These are phyloP conservation scores for Cathartes aura DNA, from an alignment of 2,113 vertebrate genomes.

Conservation along the genomic window DNA sequence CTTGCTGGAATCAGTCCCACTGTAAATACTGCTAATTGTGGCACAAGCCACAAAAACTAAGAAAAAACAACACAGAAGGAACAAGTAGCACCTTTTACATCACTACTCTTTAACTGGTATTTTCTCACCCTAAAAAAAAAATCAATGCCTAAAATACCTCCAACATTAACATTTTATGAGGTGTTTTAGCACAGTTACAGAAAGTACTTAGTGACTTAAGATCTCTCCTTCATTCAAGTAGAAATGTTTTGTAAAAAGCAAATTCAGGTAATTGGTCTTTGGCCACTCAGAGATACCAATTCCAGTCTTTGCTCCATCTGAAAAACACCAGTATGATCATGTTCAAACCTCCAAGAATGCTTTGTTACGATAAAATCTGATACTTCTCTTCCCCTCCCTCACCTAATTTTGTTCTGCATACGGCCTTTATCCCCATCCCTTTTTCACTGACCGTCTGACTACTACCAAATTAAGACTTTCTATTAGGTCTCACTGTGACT, in stretches of 20 bases:
- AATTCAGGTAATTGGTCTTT: neutral
- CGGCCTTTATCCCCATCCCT: neutral
- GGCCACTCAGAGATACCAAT: neutral
- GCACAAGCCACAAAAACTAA: neutral
- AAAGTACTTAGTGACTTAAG: neutral
- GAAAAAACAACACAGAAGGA: neutral
- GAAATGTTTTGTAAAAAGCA: neutral
- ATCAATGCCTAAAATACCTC: neutral
- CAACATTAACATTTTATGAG: neutral
- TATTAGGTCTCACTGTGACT: neutral
- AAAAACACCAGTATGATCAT: neutral
- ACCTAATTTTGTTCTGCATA: neutral
- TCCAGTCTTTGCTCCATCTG: neutral
- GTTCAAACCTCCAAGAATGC: neutral
- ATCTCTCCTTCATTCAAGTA: neutral
- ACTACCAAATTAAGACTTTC: neutral
- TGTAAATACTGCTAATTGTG: rapidly evolving
- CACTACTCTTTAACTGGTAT: neutral
- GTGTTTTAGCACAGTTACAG: neutral
- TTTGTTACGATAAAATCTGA: neutral
- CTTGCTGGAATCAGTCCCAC: neutral
- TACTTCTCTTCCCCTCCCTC: neutral
- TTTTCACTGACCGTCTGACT: neutral
- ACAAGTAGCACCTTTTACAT: neutral
- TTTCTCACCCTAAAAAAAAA: neutral